Evolutionary conservation across 2,888 invertebrate species (phyloP).

Genomic region (Podotricha telesiphe): DNA sequence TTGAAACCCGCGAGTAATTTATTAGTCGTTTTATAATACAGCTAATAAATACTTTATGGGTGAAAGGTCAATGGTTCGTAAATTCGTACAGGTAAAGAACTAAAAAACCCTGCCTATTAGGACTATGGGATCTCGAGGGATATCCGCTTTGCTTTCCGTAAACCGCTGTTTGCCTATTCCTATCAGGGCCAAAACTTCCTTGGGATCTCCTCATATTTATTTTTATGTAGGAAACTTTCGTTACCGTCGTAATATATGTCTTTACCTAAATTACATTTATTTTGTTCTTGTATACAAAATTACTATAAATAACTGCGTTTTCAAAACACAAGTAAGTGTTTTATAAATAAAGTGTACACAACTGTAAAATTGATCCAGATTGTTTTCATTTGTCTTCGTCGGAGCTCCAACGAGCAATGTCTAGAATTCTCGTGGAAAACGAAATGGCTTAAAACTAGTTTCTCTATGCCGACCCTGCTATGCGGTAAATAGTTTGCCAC

Average conservation of each 20-base stretch:
- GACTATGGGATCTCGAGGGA: constrained; percentile 24
- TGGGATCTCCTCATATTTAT: constrained; percentile 10
- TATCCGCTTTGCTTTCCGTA: constrained; percentile 25
- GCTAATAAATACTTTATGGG: constrained; percentile 31
- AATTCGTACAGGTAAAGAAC: constrained; percentile 35
- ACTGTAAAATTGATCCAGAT: too few relatives aligned
- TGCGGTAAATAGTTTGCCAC: too few relatives aligned
- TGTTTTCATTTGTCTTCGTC: too few relatives aligned
- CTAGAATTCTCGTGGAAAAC: too few relatives aligned
- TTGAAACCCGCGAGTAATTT: not conserved
- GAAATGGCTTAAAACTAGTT: too few relatives aligned
- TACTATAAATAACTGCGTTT: not conserved
- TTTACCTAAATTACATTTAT: constrained; percentile 2
- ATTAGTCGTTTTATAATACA: constrained; percentile 1
- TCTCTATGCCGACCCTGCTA: too few relatives aligned
- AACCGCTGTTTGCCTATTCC: constrained; percentile 36
- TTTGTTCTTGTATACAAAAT: not conserved
- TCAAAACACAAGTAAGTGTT: too few relatives aligned
- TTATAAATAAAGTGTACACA: too few relatives aligned
- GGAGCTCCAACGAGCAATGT: too few relatives aligned
- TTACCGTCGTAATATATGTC: constrained; percentile 14
- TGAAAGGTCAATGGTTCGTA: constrained; percentile 31
- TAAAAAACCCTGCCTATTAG: constrained; percentile 29
- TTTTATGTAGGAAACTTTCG: constrained; percentile 22
- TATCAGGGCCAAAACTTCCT: constrained; percentile 33